Evolutionary conservation across 2,797 vertebrate species (phyloP).

Genomic region (Pseudocheirus occidentalis): DNA sequence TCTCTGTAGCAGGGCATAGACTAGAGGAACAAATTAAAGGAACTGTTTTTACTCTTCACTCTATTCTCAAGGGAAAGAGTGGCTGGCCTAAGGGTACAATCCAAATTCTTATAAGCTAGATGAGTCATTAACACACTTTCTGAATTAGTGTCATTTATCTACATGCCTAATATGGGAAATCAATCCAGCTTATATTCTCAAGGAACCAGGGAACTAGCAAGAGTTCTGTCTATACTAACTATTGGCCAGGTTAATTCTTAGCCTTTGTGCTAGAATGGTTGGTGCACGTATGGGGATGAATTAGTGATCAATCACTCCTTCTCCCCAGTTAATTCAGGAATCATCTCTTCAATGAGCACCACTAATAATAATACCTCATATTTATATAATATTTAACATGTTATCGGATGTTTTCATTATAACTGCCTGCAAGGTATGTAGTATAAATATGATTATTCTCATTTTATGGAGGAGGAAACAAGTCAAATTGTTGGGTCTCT

Average conservation of each 20-base stretch:
- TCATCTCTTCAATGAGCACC: constrained; percentile 6
- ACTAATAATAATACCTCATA: not conserved
- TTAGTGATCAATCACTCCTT: constrained; percentile 17
- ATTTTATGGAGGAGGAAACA: not conserved
- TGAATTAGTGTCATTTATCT: constrained; percentile 22
- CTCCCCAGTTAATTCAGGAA: constrained; percentile 8
- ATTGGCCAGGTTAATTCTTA: not conserved
- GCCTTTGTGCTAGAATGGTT: not conserved
- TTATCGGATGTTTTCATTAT: not conserved
- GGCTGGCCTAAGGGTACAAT: not conserved
- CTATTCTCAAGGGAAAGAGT: not conserved
- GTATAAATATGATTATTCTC: not conserved
- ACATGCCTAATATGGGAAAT: constrained; percentile 8
- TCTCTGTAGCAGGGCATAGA: not conserved
- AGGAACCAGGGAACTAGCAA: not conserved
- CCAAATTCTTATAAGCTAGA: constrained; percentile 21
- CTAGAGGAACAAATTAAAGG: not conserved
- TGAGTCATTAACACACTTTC: not conserved
- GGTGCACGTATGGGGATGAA: not conserved
- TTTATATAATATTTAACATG: not conserved
- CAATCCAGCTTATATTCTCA: constrained; percentile 28
- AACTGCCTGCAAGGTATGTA: not conserved
- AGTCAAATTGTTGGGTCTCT: no score
- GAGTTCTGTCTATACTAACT: not conserved
- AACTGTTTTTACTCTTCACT: not conserved